A percentile compares a stretch with the other conserved stretches of the same genome.
Evolutionary conservation across 2,113 vertebrate genomes (phyloP).

Genomic region (Hirundichthys speculiger): DNA sequence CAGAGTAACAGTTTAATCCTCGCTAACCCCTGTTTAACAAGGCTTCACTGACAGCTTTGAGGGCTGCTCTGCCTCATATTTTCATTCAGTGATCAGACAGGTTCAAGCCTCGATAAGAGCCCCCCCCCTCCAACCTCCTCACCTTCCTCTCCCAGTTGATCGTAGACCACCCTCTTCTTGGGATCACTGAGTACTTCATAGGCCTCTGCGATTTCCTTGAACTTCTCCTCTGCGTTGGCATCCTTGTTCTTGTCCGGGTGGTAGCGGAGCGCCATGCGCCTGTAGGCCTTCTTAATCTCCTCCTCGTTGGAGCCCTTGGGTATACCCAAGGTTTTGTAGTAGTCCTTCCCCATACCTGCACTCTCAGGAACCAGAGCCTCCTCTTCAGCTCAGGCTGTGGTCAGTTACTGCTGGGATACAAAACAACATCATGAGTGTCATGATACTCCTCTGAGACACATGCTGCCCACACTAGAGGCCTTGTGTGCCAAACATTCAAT

Average conservation of each 20-base stretch:
- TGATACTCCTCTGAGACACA: constrained; percentile 5
- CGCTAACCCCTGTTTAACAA: constrained; percentile 5
- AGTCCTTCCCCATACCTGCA: constrained; percentile 95
- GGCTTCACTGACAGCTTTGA: constrained; percentile 4
- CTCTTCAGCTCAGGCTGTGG: constrained; percentile 45
- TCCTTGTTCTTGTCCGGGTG: constrained; percentile 99
- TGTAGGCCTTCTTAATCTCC: constrained; percentile 98
- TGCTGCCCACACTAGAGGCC: constrained; percentile 13
- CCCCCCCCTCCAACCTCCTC: constrained; percentile 41
- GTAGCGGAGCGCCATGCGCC: constrained; percentile 97
- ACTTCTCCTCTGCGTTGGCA: constrained; percentile 92
- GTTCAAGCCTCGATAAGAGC: not conserved
- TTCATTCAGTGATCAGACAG: constrained; percentile 14
- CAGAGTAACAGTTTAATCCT: constrained; percentile 40
- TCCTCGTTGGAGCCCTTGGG: constrained; percentile 92
- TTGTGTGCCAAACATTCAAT: constrained; percentile 11
- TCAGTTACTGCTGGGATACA: constrained; percentile 52
- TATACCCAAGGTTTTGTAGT: constrained; percentile 96
- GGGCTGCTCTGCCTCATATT: constrained; percentile 14
- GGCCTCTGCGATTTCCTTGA: constrained; percentile 98
- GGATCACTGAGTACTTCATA: constrained; percentile 98
- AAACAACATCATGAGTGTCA: constrained; percentile 21
- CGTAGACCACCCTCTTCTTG: constrained; percentile 94
- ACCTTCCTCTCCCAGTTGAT: constrained; percentile 99
- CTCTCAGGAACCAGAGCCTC: constrained; percentile 35